Percentiles rank a stretch among this genome's conserved stretches.
Conservation (phyloP, 2,797 vertebrate species). For the Danio choprae region DNA sequence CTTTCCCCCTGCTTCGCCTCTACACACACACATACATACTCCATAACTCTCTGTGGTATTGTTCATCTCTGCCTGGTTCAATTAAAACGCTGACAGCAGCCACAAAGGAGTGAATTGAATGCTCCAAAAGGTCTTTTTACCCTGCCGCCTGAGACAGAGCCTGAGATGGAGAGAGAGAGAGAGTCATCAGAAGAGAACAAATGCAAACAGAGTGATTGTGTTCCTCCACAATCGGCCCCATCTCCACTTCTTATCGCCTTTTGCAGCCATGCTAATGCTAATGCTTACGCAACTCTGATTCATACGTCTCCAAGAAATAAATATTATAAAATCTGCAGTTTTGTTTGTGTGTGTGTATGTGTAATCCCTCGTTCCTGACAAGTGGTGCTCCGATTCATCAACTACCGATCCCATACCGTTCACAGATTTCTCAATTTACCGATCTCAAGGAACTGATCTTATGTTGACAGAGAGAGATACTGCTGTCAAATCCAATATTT, state of each 20-base stretch:
- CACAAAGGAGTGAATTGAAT: slow-evolving; percentile 59
- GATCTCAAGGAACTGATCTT: too few species aligned
- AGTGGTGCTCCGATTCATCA: too few species aligned
- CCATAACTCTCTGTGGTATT: slow-evolving; percentile 51
- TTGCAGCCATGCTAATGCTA: slow-evolving; percentile 21
- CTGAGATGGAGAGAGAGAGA: slow-evolving; percentile 47
- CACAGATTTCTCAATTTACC: too few species aligned
- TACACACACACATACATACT: slow-evolving; percentile 34
- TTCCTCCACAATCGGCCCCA: slow-evolving; percentile 24
- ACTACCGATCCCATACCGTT: too few species aligned
- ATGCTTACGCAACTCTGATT: slow-evolving; percentile 1
- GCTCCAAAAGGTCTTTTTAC: slow-evolving; percentile 57
- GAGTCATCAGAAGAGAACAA: slow-evolving; percentile 39
- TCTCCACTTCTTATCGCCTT: slow-evolving; percentile 36
- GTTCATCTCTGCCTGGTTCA: slow-evolving; percentile 57
- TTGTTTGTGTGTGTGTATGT: slow-evolving; percentile 29
- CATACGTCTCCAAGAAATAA: not conserved
- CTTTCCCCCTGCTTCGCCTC: not conserved
- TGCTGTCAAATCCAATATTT: too few species aligned
- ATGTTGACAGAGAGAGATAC: too few species aligned
- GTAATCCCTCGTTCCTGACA: slow-evolving; percentile 11
- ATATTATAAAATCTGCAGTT: not conserved
- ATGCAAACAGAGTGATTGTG: slow-evolving; percentile 23
- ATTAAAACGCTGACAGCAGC: slow-evolving; percentile 61
- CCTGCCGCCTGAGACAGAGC: slow-evolving; percentile 43